Percentiles rank a stretch among this genome's conserved stretches.
Conservation (phyloP, 2,888 invertebrate species). For the Teleogryllus oceanicus region DNA sequence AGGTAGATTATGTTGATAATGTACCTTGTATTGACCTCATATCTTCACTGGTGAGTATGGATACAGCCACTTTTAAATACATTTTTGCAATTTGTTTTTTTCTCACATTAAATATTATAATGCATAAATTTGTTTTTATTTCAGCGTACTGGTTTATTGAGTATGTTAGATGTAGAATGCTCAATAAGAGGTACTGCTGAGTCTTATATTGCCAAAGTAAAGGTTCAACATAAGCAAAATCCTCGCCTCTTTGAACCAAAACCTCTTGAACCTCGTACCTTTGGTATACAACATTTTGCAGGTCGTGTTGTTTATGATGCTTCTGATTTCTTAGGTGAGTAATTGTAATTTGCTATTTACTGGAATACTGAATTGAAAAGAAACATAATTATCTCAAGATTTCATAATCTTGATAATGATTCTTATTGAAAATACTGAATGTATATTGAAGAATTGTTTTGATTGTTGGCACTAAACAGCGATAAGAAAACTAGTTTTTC, state of each 20-base stretch:
- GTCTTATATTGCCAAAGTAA: constrained; percentile 75
- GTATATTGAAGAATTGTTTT: too few relatives aligned
- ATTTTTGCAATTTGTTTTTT: neutral
- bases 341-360: neutral
- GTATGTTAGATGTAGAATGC: constrained; percentile 89
- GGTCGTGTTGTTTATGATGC: constrained; percentile 85
- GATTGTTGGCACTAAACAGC: too few relatives aligned
- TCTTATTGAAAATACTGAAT: too few relatives aligned
- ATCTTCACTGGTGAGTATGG: constrained; percentile 67
- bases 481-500: too few relatives aligned
- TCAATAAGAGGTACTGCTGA: constrained; percentile 77
- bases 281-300: constrained; percentile 88
- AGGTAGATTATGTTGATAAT: constrained; percentile 91
- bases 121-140: constrained; percentile 32
- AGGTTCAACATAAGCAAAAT: constrained; percentile 78
- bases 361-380: too few relatives aligned
- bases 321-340: constrained; percentile 70
- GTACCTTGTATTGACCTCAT: constrained; percentile 94
- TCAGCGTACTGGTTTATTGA: constrained; percentile 80
- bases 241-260: constrained; percentile 76
- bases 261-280: constrained; percentile 72
- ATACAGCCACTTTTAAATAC: neutral
- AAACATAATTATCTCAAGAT: too few relatives aligned
- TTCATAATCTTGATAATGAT: too few relatives aligned
- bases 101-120: constrained; percentile 24